Evolutionary conservation across 2,888 invertebrate species (phyloP).

Genomic region (Lapara coniferarum): DNA sequence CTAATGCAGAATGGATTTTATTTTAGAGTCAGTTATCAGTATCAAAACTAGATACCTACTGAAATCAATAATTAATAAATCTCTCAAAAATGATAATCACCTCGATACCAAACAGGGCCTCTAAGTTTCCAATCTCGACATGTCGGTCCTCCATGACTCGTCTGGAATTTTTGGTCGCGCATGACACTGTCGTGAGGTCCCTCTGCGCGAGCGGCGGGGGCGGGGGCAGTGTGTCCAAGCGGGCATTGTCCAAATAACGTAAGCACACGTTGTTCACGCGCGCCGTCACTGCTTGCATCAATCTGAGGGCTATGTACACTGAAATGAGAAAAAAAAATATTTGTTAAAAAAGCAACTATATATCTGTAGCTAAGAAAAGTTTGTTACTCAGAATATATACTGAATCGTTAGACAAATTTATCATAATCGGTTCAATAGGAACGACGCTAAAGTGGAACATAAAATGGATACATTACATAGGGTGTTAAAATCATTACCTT

Average conservation of each 20-base stretch:
- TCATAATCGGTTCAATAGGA: too few species aligned
- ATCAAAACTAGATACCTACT: too few species aligned
- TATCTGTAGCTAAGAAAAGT: too few species aligned
- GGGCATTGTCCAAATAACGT: constrained; percentile 87
- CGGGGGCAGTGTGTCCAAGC: constrained; percentile 85
- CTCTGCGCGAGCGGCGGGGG: constrained; percentile 81
- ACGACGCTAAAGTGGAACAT: too few species aligned
- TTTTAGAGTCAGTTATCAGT: too few species aligned
- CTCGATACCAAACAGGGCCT: constrained; percentile 90
- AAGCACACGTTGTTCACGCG: constrained; percentile 89
- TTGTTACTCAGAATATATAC: too few species aligned
- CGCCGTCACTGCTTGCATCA: constrained; percentile 89
- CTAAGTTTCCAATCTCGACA: constrained; percentile 91
- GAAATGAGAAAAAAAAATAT: constrained; percentile 53
- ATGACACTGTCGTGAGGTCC: constrained; percentile 83
- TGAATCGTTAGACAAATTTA: too few species aligned
- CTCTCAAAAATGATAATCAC: constrained; percentile 68
- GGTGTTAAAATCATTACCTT: too few species aligned
- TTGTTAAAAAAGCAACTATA: too few species aligned
- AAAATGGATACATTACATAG: too few species aligned
- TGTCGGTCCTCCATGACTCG: constrained; percentile 97
- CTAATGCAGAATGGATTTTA: too few species aligned
- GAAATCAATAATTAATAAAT: neutral
- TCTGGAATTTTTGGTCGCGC: constrained; percentile 91
- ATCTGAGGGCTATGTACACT: constrained; percentile 88